A percentile compares a stretch with the other conserved stretches of the same genome.
Conservation (phyloP, 1,140 invertebrate genomes). For the Meloidogyne hapla region DNA sequence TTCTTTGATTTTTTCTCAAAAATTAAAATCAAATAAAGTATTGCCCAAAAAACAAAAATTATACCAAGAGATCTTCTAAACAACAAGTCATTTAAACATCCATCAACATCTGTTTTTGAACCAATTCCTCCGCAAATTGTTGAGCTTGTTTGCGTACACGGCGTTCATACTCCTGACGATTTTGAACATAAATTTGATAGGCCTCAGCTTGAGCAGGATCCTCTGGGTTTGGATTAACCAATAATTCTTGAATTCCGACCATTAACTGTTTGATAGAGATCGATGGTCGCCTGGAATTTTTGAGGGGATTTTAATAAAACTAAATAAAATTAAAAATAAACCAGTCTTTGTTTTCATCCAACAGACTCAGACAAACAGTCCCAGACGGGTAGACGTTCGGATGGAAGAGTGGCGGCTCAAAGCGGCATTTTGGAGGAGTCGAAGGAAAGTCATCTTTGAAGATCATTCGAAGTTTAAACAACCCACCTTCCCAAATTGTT, state of each 20-base stretch:
- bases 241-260: constrained; percentile 92
- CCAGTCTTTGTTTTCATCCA: constrained; percentile 99
- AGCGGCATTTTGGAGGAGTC: constrained; percentile 98
- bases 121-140: constrained; percentile 55
- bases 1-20: no score
- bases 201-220: constrained; percentile 99
- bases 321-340: no score
- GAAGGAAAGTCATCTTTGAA: constrained; percentile 99
- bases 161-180: constrained; percentile 85
- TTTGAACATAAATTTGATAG: constrained; percentile 89
- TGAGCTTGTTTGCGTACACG: constrained; percentile 90
- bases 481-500: constrained; percentile 94
- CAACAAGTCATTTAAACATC: no score
- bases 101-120: constrained; percentile 48
- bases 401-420: constrained; percentile 97
- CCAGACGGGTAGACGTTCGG: constrained; percentile 98
- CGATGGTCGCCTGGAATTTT: constrained; percentile 74
- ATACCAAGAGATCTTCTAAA: no score
- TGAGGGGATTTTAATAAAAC: background rate
- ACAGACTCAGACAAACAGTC: constrained; percentile 92
- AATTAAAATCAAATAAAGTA: no score
- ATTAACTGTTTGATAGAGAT: constrained; percentile 99
- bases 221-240: constrained; percentile 88
- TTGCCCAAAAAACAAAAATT: no score
- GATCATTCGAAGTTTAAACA: constrained; percentile 94